Conservation (phyloP, 2,113 vertebrate species). For the Ailuropoda melanoleuca region DNA sequence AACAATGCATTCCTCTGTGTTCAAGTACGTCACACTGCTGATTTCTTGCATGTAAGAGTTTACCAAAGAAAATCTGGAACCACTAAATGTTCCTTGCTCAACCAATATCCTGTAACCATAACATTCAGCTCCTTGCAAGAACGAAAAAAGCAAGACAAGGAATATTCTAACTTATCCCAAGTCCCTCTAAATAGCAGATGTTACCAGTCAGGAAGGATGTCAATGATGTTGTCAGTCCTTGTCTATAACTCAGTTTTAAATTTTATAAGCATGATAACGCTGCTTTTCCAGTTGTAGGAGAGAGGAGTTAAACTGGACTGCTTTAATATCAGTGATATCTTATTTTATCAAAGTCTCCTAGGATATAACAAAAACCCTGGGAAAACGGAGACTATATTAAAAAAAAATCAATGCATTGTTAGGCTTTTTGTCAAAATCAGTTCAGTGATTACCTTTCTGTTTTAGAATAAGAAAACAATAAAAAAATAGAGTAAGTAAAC, state of each 20-base stretch:
- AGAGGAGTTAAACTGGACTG: background rate
- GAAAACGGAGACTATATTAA: background rate
- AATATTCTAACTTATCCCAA: slow-evolving; percentile 47
- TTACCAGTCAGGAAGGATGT: background rate
- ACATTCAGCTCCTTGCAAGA: slow-evolving; percentile 48
- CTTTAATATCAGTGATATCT: background rate
- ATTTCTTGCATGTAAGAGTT: slow-evolving; percentile 63
- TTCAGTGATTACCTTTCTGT: slow-evolving; percentile 4
- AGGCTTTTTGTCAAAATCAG: slow-evolving; percentile 21
- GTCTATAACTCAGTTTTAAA: background rate
- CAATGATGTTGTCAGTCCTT: background rate
- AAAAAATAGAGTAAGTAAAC: background rate
- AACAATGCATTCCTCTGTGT: slow-evolving; percentile 69
- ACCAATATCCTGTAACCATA: slow-evolving; percentile 57
- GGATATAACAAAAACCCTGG: background rate
- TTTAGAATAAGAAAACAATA: background rate
- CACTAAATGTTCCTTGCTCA: slow-evolving; percentile 71
- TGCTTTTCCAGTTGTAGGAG: background rate
- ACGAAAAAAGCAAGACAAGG: slow-evolving; percentile 9
- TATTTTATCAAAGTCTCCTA: slow-evolving; percentile 10
- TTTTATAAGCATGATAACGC: background rate
- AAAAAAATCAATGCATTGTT: background rate
- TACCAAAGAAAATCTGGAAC: slow-evolving; percentile 76
- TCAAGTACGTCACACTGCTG: slow-evolving; percentile 61
- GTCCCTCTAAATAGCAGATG: background rate